phyloP scores from a whole-genome alignment of 2,888 invertebrate species.

The Eurois occulta region DNA sequence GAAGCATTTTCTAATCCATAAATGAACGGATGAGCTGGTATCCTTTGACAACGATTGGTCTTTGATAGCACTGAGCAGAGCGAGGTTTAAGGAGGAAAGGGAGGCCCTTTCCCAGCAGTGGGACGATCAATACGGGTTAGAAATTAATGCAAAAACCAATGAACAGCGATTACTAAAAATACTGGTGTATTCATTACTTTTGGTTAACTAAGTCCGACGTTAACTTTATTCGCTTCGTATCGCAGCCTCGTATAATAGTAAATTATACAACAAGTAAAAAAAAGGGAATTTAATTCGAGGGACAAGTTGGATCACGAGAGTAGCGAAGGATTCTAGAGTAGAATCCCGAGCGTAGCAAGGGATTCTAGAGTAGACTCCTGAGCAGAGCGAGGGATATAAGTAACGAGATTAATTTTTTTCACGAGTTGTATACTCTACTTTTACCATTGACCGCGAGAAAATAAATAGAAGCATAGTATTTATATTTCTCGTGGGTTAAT shows the following conservation, averaged over 20 bases:
- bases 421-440: too few species aligned
- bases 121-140: background rate
- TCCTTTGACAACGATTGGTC: background rate
- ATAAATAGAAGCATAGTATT: too few species aligned
- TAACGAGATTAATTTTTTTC: too few species aligned
- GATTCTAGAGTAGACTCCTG: too few species aligned
- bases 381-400: too few species aligned
- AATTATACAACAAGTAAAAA: too few species aligned
- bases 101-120: background rate
- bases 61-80: background rate
- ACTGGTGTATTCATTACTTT: background rate
- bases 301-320: too few species aligned
- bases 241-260: background rate
- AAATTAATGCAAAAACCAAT: background rate
- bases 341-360: too few species aligned
- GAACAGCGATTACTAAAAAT: background rate
- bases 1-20: background rate
- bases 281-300: too few species aligned
- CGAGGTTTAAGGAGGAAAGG: background rate
- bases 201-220: background rate
- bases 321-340: too few species aligned
- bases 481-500: too few species aligned
- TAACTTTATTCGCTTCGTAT: slow-evolving; percentile 14
- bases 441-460: too few species aligned
- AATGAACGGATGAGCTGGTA: background rate